Base-by-base conservation (phyloP, 1,140 invertebrate genomes). In the Zaprionus tsacasi region DNA sequence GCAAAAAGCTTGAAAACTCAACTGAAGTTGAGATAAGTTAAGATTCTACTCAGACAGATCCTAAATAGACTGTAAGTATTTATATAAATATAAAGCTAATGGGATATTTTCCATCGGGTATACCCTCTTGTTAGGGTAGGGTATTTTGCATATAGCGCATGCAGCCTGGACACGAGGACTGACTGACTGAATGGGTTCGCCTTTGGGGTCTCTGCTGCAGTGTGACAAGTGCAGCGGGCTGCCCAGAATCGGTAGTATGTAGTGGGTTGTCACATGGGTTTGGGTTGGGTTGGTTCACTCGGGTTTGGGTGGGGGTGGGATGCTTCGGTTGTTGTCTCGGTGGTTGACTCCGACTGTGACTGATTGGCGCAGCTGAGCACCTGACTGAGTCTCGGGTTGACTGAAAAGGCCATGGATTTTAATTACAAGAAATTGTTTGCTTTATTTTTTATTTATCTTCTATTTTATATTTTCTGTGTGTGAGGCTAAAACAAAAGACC, bases 391-490 rank as follows among this genome's bases (percentile, higher is more conserved):
- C 78, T 66, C 60, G 68, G 67, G 61, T 57, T 70, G 61, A 74
- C 72, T 80, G 83, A 75, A 87, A 83, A 80, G 83, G 83, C 83
- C 83, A 87, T 88, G 83, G 82, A 87, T 88, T 88, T 88, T 87
- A 87, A 87, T 87, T 87, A 87, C 83, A 88, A 88, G 79, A 88
- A 87, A 83, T 88, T 87, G 80, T 87, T 88, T 88, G 83, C 80
- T 66, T 79, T 87, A 73, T 86, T 79, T 74, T 13, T 17, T 43
- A 48, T 70, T 58, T 64, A 36, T 69, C 12, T 40, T 36, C 17
- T 17, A 30, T 25, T 54, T 58, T 60, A 45, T 63, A 25, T 27
- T 63, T 33, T 57, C 4, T 25, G 35, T 54, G 56, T 57, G 52
- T 52, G 57, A 15, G 35, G 36, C 61, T 61, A 33, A 76, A 76